Percentiles rank a stretch among this genome's conserved stretches.
These are phyloP conservation scores for Liopterus haemorrhoidalis DNA, from an alignment of 2,888 invertebrate genomes.

Conservation along the genomic window DNA sequence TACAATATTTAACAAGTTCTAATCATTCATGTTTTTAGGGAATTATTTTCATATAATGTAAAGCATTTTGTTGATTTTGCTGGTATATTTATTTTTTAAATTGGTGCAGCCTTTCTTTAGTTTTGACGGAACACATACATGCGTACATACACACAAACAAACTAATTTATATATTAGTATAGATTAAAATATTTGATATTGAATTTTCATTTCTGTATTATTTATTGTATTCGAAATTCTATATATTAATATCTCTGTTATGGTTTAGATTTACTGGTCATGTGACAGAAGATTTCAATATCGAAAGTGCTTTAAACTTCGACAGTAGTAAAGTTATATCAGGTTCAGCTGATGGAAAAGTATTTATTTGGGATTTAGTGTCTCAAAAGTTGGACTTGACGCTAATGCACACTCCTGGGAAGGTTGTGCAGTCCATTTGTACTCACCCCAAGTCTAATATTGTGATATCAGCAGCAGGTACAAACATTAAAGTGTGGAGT, in stretches of 20 bases:
- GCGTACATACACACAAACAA: not conserved
- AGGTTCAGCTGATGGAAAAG: conserved; percentile 80
- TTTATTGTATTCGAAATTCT: not conserved
- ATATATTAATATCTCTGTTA: conserved; percentile 4
- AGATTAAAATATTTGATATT: conserved; percentile 2
- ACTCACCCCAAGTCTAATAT: conserved; percentile 72
- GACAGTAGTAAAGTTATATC: conserved; percentile 82
- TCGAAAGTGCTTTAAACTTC: conserved; percentile 80
- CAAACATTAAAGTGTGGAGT: conserved; percentile 68
- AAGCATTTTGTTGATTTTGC: too few species aligned
- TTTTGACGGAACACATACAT: too few species aligned
- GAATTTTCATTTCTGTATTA: conserved; percentile 4
- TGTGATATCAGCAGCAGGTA: conserved; percentile 68
- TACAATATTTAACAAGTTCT: too few species aligned
- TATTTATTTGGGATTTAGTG: conserved; percentile 88
- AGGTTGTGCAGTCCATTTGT: conserved; percentile 70
- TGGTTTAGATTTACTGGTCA: conserved; percentile 72
- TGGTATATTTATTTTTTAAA: too few species aligned
- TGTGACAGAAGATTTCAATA: conserved; percentile 69
- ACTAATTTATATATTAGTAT: not conserved
- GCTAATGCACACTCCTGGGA: conserved; percentile 49
- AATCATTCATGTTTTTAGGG: too few species aligned
- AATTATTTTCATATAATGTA: too few species aligned
- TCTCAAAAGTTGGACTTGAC: conserved; percentile 57
- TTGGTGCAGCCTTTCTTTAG: too few species aligned